Evolutionary conservation across 2,888 invertebrate genomes (phyloP).

Genomic region (Yponomeuta plumbellus): DNA sequence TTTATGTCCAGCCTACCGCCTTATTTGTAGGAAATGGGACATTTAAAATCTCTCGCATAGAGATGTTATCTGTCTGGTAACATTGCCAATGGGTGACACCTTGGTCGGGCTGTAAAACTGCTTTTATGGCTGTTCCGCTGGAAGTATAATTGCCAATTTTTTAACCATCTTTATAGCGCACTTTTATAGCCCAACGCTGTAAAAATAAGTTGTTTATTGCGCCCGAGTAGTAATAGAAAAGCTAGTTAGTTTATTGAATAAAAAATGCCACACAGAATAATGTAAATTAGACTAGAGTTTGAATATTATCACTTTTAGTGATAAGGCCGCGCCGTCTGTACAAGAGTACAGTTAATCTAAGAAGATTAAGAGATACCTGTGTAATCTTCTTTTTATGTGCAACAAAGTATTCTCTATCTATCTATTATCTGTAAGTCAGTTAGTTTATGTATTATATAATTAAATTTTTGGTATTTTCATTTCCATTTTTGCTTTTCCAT

Average conservation of each 20-base stretch:
- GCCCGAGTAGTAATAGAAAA: neutral
- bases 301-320: too few relatives aligned
- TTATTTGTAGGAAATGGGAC: constrained; percentile 20
- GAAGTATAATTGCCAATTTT: constrained; percentile 1
- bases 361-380: too few relatives aligned
- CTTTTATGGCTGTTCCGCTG: constrained; percentile 6
- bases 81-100: constrained; percentile 8
- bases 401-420: too few relatives aligned
- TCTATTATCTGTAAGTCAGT: too few relatives aligned
- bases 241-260: neutral
- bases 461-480: too few relatives aligned
- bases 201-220: neutral
- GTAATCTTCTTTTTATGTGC: too few relatives aligned
- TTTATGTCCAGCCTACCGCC: constrained; percentile 20
- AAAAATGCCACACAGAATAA: too few relatives aligned
- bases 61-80: constrained; percentile 10
- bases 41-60: constrained; percentile 1
- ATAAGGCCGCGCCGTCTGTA: too few relatives aligned
- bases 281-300: too few relatives aligned
- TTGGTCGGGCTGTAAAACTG: neutral
- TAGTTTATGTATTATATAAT: too few relatives aligned
- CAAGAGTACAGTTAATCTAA: too few relatives aligned
- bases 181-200: neutral
- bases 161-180: neutral
- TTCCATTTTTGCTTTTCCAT: too few relatives aligned